Base-by-base conservation (phyloP, 2,888 invertebrate genomes). In the Leucoma salicis region DNA sequence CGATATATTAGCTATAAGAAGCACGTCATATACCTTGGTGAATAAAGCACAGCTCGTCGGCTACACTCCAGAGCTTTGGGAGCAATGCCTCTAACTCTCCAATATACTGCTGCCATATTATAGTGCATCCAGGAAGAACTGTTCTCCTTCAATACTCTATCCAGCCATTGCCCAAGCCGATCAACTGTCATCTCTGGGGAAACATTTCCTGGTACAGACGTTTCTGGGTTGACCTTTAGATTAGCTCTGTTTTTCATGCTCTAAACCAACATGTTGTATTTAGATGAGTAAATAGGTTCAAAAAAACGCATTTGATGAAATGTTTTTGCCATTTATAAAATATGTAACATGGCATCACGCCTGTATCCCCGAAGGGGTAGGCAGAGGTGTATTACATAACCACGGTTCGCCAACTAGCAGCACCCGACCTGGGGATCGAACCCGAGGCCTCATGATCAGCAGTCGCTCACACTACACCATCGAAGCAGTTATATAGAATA, bases 61-160 rank as follows among this genome's bases (percentile, higher is more conserved):
- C 93, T 91, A 78, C 96, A 96, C 65, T 96, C 95, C 38, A 96
- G 79, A n/a, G 95, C 95, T 61, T 94, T 93, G n/a, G 91, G 91
- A 1, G 94, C 92, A 66, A 94, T 91, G 10, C 95, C 96, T 64
- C 91, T 91, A 0, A 93, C 91, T 53, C 95, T 87, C 96, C 96
- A 96, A 79, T 93, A 96, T 55, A 95, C 90, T 1, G 95, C 92
- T 21, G 95, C 96, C 78, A 95, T 90, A 71, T 95, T 95, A 65
- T 95, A 94, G 69, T 95, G 92, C 21, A 95, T 77, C 96, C 96
- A 96, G 0, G 95, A 95, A 0, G 94, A 92, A 39, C 84, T 91
- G 71, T 95, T 95, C 68, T 91, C 90, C 51, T 83, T 78, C 6
- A 96, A 80, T 5, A 91, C 91, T 43, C 90, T 80, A 11, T 92